Evolutionary conservation across 2,113 vertebrate genomes (phyloP).

Genomic region (Balaenoptera acutorostrata): DNA sequence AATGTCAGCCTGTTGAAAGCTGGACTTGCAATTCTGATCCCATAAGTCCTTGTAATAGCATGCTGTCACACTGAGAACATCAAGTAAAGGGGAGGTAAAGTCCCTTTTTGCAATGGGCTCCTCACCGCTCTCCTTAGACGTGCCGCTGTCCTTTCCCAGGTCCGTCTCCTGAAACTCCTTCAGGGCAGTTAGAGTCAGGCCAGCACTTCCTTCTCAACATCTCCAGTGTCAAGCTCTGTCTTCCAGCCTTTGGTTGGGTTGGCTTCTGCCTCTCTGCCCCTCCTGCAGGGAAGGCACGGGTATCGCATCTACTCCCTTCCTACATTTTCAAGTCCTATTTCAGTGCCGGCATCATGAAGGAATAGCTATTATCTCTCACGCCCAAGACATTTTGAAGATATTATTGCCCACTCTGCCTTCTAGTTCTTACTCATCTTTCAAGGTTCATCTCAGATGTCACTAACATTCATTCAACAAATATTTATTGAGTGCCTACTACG

Average conservation of each 20-base stretch:
- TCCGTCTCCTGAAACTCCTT: neutral
- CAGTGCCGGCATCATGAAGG: neutral
- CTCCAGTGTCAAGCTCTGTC: neutral
- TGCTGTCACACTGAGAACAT: neutral
- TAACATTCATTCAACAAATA: neutral
- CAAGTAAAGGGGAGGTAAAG: neutral
- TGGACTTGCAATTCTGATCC: neutral
- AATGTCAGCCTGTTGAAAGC: neutral
- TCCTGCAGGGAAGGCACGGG: too few relatives aligned
- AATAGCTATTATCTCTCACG: neutral
- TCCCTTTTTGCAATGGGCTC: neutral
- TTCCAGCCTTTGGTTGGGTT: rapidly evolving
- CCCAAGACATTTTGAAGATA: neutral
- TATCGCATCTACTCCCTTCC: too few relatives aligned
- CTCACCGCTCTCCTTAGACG: neutral
- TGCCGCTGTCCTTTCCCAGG: neutral
- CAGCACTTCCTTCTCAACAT: neutral
- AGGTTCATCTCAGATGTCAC: neutral
- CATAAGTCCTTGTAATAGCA: neutral
- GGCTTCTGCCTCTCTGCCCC: neutral
- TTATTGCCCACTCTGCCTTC: rapidly evolving
- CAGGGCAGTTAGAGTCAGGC: neutral
- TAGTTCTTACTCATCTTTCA: neutral
- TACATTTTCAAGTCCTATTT: neutral
- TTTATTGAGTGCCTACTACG: neutral